Conservation (phyloP, 2,888 invertebrate genomes). For the Agriotes lineatus region DNA sequence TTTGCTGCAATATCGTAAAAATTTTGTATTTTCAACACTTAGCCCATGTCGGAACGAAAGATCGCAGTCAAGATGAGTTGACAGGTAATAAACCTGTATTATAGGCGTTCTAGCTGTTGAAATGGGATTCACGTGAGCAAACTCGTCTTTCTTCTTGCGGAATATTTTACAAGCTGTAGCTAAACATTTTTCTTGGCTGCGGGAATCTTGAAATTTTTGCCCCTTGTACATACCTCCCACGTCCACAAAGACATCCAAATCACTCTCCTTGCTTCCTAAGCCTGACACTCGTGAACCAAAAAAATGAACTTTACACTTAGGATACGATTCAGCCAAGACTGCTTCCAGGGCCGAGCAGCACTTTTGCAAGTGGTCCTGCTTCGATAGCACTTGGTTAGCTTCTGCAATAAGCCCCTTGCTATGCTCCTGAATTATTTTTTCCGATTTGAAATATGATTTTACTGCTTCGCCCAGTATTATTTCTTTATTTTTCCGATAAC, state of each 20-base stretch:
- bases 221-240: slow-evolving; percentile 64
- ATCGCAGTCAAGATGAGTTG: slow-evolving; percentile 70
- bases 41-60: slow-evolving; percentile 73
- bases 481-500: slow-evolving; percentile 44
- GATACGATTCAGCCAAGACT: slow-evolving; percentile 52
- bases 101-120: slow-evolving; percentile 72
- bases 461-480: slow-evolving; percentile 49
- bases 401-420: slow-evolving; percentile 49
- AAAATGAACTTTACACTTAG: slow-evolving; percentile 65
- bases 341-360: slow-evolving; percentile 58
- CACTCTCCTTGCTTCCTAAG: slow-evolving; percentile 67
- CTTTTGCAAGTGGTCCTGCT: slow-evolving; percentile 47
- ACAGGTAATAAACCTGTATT: slow-evolving; percentile 68
- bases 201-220: slow-evolving; percentile 59
- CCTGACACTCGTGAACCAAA: slow-evolving; percentile 74
- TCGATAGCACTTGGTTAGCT: slow-evolving; percentile 53
- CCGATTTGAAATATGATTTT: slow-evolving; percentile 52
- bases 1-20: slow-evolving; percentile 66
- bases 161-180: slow-evolving; percentile 53
- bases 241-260: slow-evolving; percentile 71
- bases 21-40: slow-evolving; percentile 71
- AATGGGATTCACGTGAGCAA: slow-evolving; percentile 64
- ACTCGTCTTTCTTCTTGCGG: slow-evolving; percentile 53
- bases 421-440: slow-evolving; percentile 46
- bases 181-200: slow-evolving; percentile 58